Evolutionary conservation across 2,797 vertebrate genomes (phyloP), one percentile per base, ranked within the genome.

Genomic region (Periparus ater): DNA sequence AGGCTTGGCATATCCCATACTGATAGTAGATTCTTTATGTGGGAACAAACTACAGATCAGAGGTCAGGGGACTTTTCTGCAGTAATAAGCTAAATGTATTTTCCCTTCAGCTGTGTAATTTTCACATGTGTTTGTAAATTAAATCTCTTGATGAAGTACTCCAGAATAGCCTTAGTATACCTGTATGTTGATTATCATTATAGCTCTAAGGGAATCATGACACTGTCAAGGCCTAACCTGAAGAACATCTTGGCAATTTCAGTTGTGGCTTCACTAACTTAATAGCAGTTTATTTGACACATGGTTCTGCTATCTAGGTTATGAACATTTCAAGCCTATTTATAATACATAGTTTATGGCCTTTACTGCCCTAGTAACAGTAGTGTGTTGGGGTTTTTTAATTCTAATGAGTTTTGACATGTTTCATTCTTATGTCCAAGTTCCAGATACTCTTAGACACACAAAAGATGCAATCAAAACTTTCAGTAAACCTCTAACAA

Each of bases 311-410:
- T 74, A 8, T 48, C 57, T 60, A 68, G 17, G 5, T 86, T 78
- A 68, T 45, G 26, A 84, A 67, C 38, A n/a, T 50, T 71, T 83
- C 34, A 61, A 84, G 13, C 3, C 12, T 45, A 78, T 54, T 22
- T 77, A 21, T 74, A 65, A 17, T 71, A 22, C n/a, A n/a, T 19
- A 48, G 29, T 48, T 71, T 67, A 30, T 72, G 50, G 9, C 12
- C 91, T 7, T 77, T 86, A 38, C 11, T 71, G 14, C 14, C 9
- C 7, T 72, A 21, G 57, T 83, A 90, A 61, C 10, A 50, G 8
- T 17, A 26, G 4, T 29, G 17, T 5, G n/a, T 17, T 1, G 1
- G 1, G 7, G 1, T 66, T 61, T 61, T 74, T 30, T 12, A 66
- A 38, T 62, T 91, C 18, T 66, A 54, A 15, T 47, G 19, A 70